phyloP scores from a whole-genome alignment of 1,140 invertebrate genomes.

The Oppia nitens region DNA sequence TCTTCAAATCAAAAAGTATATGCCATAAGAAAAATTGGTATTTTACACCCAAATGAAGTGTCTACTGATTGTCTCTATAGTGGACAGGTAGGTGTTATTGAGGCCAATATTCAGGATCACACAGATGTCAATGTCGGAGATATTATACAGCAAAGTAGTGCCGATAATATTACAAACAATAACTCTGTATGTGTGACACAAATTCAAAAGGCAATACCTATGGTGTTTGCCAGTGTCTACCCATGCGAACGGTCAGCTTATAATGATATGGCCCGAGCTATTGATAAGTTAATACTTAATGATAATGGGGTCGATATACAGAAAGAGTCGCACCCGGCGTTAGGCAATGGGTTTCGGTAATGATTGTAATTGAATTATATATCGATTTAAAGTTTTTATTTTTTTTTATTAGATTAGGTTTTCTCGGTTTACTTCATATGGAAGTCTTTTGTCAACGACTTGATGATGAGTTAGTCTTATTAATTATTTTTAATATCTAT shows the following conservation, averaged over 20 bases:
- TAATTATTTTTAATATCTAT: slow-evolving; percentile 1
- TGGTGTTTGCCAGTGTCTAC: slow-evolving; percentile 41
- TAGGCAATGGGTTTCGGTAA: slow-evolving; percentile 65
- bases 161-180: not conserved
- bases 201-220: slow-evolving; percentile 17
- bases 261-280: slow-evolving; percentile 48
- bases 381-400: not conserved
- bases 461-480: slow-evolving; percentile 88
- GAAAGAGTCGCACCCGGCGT: slow-evolving; percentile 64
- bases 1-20: slow-evolving; percentile 51
- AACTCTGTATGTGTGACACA: not conserved
- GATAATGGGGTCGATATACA: slow-evolving; percentile 70
- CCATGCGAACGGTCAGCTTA: slow-evolving; percentile 76
- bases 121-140: slow-evolving; percentile 69
- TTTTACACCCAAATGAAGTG: slow-evolving; percentile 60
- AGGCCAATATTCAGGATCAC: slow-evolving; percentile 58
- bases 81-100: slow-evolving; percentile 63
- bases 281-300: slow-evolving; percentile 81
- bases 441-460: slow-evolving; percentile 87
- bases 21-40: slow-evolving; percentile 55
- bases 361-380: not conserved
- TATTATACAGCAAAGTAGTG: slow-evolving; percentile 44
- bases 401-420: slow-evolving; percentile 50
- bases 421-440: slow-evolving; percentile 83
- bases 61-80: slow-evolving; percentile 49